phyloP scores from a whole-genome alignment of 2,888 invertebrate genomes.

The Ferrisia virgata region DNA sequence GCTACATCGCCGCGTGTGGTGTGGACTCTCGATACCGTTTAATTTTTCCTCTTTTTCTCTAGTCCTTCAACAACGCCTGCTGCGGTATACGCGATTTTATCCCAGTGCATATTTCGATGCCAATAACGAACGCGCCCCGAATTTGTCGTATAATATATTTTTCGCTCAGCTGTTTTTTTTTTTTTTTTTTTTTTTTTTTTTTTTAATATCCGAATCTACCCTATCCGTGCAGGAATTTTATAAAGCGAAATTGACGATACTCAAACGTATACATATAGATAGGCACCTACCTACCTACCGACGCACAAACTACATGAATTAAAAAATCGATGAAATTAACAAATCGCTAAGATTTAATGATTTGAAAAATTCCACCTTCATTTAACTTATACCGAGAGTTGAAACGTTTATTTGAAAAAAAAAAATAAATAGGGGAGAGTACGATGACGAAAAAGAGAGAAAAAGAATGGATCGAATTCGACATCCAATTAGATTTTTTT shows the following conservation, averaged over 20 bases:
- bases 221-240: not conserved
- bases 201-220: not conserved
- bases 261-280: not conserved
- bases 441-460: not conserved
- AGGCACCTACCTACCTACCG: not conserved
- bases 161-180: too few species aligned
- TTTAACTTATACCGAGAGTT: not conserved
- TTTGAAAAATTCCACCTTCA: not conserved
- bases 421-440: too few species aligned
- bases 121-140: not conserved
- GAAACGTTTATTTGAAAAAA: not conserved
- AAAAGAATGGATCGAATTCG: not conserved
- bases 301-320: too few species aligned
- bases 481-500: not conserved
- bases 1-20: not conserved
- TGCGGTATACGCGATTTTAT: not conserved
- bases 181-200: not conserved
- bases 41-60: not conserved
- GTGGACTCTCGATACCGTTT: not conserved
- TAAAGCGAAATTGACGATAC: not conserved
- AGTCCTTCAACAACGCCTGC: too few species aligned
- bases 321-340: not conserved
- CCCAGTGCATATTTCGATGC: not conserved
- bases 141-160: not conserved
- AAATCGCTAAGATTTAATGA: slow-evolving; percentile 1